Percentiles rank a stretch among this genome's conserved stretches.
These are phyloP conservation scores for Tipula confusa DNA, from an alignment of 2,888 invertebrate species.

Conservation along the genomic window DNA sequence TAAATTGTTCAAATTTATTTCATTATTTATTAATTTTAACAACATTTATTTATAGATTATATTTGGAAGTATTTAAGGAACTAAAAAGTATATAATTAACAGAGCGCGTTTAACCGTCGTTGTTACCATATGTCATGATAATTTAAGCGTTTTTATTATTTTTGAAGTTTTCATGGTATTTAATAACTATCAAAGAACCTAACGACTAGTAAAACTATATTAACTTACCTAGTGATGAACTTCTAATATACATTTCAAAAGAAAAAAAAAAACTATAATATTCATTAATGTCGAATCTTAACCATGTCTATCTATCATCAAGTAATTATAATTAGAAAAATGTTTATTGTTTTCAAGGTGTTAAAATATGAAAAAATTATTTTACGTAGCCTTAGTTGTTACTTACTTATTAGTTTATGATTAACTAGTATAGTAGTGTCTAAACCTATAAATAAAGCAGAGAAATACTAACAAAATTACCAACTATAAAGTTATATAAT, in stretches of 20 bases:
- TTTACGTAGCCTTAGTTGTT: background rate
- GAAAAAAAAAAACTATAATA: background rate
- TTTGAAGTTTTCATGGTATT: too few species aligned
- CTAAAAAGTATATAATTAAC: background rate
- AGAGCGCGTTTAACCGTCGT: too few species aligned
- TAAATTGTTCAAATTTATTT: too few species aligned
- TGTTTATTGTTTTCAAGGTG: background rate
- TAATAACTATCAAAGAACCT: too few species aligned
- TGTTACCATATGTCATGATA: too few species aligned
- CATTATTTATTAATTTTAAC: too few species aligned
- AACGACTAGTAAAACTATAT: too few species aligned
- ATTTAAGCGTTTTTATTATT: too few species aligned
- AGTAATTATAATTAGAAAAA: background rate
- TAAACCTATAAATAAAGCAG: background rate
- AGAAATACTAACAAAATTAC: background rate
- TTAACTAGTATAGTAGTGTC: background rate
- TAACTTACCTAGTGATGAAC: too few species aligned
- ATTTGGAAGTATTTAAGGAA: background rate
- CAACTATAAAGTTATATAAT: background rate
- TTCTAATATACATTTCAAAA: too few species aligned
- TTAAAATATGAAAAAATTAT: background rate
- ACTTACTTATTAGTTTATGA: background rate
- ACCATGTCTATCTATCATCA: background rate
- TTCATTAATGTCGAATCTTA: background rate
- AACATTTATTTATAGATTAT: too few species aligned